Base-by-base conservation (phyloP, 2,113 vertebrate genomes). In the Lepisosteus oculatus region DNA sequence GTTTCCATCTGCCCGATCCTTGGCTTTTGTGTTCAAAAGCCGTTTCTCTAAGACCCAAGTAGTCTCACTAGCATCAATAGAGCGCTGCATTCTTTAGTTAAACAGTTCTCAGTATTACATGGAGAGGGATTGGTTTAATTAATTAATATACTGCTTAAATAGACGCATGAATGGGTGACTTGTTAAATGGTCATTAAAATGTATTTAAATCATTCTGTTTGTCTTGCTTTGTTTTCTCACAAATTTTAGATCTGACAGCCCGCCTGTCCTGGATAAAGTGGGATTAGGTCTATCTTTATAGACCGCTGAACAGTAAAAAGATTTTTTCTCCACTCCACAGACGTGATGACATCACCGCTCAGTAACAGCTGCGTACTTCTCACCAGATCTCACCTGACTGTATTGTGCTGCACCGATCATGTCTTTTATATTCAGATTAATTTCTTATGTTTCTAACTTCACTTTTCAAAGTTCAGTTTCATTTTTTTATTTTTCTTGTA, bases 201-300 rank as follows among this genome's bases (percentile, higher is more conserved):
- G 78, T 75, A 85, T 82, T 80, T 74, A 82, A 89, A 85, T 78
- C 70, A 74, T 74, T 76, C 71, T 82, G 74, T 85, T 81, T 79
- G 68, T 79, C 77, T 81, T 81, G 71, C 73, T 70, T 79, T 83
- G 83, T 84, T 61, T 61, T 15, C 71, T 45, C 6, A 14, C 65
- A 68, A 65, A 67, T 69, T 71, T 65, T 85, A 94, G 92, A 95
- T 87, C 91, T 94, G 84, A 94, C 91, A 80, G 92, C 94, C 76
- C 92, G 88, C 51, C 92, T 93, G 65, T 93, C 93, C 63, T 94
- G 93, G 93, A 91, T 94, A 79, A 94, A 93, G 83, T 92, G 93
- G 93, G 92, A 93, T 92, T 93, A 91, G 84, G 61, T 42, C 8
- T 69, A 61, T 47, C 45, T 15, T 6, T 61, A 2, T 68, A 73